A percentile compares a stretch with the other conserved stretches of the same genome.
These are phyloP conservation scores for Cheilosia variabilis DNA, from an alignment of 2,888 invertebrate species.

Conservation along the genomic window DNA sequence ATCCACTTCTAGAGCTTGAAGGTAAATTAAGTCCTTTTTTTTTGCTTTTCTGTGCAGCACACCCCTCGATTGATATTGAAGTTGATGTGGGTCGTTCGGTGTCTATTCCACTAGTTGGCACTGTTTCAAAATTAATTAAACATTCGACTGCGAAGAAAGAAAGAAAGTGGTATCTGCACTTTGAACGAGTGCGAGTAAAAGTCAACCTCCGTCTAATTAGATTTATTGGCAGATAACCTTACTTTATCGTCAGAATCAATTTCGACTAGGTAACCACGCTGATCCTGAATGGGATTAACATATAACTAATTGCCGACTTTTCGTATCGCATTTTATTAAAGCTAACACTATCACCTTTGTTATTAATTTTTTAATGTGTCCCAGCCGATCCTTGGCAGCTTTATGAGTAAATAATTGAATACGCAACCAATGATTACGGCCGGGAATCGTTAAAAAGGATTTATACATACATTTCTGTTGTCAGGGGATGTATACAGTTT, in stretches of 20 bases:
- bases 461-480: slow-evolving; percentile 26
- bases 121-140: slow-evolving; percentile 70
- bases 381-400: slow-evolving; percentile 4
- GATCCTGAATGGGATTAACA: slow-evolving; percentile 47
- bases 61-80: slow-evolving; percentile 29
- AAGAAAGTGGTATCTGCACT: slow-evolving; percentile 2
- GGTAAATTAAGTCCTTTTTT: slow-evolving; percentile 49
- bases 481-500: slow-evolving; percentile 22
- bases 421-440: slow-evolving; percentile 60
- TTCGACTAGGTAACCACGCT: slow-evolving; percentile 4
- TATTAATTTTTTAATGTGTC: slow-evolving; percentile 23
- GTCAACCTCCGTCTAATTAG: slow-evolving; percentile 62
- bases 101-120: slow-evolving; percentile 54
- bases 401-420: slow-evolving; percentile 65
- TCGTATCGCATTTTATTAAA: slow-evolving; percentile 56
- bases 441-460: slow-evolving; percentile 63
- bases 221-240: slow-evolving; percentile 55
- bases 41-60: not conserved
- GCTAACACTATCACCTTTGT: slow-evolving; percentile 29
- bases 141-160: slow-evolving; percentile 21
- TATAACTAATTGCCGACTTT: slow-evolving; percentile 58
- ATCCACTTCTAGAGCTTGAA: slow-evolving; percentile 16
- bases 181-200: slow-evolving; percentile 21
- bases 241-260: slow-evolving; percentile 43
- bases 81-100: slow-evolving; percentile 49